phyloP scores from a whole-genome alignment of 2,888 invertebrate species.

The Scotopteryx bipunctaria region DNA sequence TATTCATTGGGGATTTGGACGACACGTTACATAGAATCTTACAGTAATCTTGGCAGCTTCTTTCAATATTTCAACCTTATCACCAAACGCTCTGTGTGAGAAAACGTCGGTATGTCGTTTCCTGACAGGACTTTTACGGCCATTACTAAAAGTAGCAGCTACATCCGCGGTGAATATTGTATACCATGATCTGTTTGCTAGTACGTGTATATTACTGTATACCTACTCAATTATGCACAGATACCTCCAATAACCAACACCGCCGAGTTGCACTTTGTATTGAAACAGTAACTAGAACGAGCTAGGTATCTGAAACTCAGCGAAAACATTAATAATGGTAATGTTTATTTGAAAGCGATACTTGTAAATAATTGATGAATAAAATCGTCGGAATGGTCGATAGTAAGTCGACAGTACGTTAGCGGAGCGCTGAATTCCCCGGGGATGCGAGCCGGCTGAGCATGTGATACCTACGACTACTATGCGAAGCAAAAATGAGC shows the following conservation, averaged over 20 bases:
- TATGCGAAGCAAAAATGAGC: too few relatives aligned
- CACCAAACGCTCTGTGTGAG: not conserved
- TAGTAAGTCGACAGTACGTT: constrained; percentile 27
- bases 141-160: not conserved
- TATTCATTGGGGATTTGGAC: constrained; percentile 31
- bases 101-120: not conserved
- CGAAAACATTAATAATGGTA: constrained; percentile 12
- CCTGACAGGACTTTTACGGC: not conserved
- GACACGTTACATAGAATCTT: constrained; percentile 26
- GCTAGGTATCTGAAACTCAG: constrained; percentile 12
- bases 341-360: constrained; percentile 21
- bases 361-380: constrained; percentile 28
- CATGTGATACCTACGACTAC: not conserved
- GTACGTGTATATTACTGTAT: constrained; percentile 1
- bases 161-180: constrained; percentile 1
- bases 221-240: constrained; percentile 15
- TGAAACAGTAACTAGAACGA: constrained; percentile 5
- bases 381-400: constrained; percentile 33
- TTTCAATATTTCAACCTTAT: constrained; percentile 25
- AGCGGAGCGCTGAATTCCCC: constrained; percentile 21
- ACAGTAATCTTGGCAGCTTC: constrained; percentile 27
- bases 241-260: constrained; percentile 2
- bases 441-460: constrained; percentile 14
- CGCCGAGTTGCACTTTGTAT: constrained; percentile 10
- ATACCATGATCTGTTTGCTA: constrained; percentile 8